Evolutionary conservation across 2,888 invertebrate species (phyloP), one percentile per base, ranked within the genome.

Genomic region (Pseudococcus jackbeardsleyi): DNA sequence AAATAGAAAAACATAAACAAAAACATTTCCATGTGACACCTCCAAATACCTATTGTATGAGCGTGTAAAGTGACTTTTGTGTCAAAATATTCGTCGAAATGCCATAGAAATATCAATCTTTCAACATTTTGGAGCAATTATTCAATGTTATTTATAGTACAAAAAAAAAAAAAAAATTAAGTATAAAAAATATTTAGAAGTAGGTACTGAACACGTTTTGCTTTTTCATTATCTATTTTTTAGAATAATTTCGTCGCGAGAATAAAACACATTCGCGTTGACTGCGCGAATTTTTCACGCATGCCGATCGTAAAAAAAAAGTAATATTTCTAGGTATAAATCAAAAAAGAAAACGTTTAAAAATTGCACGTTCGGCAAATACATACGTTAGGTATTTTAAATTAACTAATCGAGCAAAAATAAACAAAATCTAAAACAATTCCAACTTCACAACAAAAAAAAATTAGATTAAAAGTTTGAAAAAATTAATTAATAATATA

Each of bases 401-500:
- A 72, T 72, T 72, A 72, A 3, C 68, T 72, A 72, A 72, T 72
- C 68, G 68, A 72, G 68, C 68, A 72, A 72, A 72, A 72, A 72
- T 72, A 72, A 33, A 72, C 12, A 59, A 59, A 59, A 59, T 59
- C 68, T 72, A 72, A 72, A 72, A 72, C 68, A 72, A 72, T 72
- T 72, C 33, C 22, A 72, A 72, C 33, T 72, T 72, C 33, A 72
- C 33, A 72, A 72, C 68, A 72, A 72, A 72, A 72, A 22, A 72
- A 33, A 72, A 33, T 11, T 64, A 22, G 5, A 72, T 72, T 72
- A 72, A 72, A 72, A 72, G 33, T 72, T 72, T 11, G 6, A 72
- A 72, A 72, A 72, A 72, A 72, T 72, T 33, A 72, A 72, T 72
- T 46, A 86, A 33, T 33, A 87, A 87, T 77, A 87, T 87, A 87